These are phyloP conservation scores for Sorex fumeus DNA, from an alignment of 2,113 vertebrate genomes.

Conservation along the genomic window DNA sequence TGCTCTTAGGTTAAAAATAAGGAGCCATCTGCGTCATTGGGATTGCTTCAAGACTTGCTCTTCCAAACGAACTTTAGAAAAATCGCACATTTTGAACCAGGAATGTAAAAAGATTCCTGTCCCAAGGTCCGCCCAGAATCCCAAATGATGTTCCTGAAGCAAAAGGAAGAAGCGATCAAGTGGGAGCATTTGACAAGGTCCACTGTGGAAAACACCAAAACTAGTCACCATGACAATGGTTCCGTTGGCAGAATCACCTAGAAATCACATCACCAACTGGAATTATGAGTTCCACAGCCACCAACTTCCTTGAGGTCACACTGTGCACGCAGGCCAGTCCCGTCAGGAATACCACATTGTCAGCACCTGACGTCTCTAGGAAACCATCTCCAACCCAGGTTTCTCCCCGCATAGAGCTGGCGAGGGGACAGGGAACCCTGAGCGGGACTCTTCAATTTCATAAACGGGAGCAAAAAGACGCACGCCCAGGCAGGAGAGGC, in stretches of 20 bases:
- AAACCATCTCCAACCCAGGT: too few relatives aligned
- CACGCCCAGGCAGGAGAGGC: too few relatives aligned
- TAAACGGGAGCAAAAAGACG: too few relatives aligned
- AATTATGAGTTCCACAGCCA: slow-evolving; percentile 30
- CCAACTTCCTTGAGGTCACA: slow-evolving; percentile 50
- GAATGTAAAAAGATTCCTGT: slow-evolving; percentile 51
- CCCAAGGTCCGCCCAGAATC: background rate
- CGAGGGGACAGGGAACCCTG: too few relatives aligned
- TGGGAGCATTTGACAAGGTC: background rate
- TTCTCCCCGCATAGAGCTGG: too few relatives aligned
- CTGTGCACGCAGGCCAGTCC: too few relatives aligned
- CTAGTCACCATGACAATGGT: background rate
- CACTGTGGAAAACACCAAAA: slow-evolving; percentile 2
- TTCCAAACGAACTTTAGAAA: slow-evolving; percentile 54
- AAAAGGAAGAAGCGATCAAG: slow-evolving; percentile 4
- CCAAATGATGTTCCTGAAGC: background rate
- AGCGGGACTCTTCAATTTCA: too few relatives aligned
- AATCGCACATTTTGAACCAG: background rate
- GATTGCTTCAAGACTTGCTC: slow-evolving; percentile 55
- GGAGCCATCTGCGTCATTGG: slow-evolving; percentile 59
- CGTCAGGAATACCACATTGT: too few relatives aligned
- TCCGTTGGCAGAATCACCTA: slow-evolving; percentile 44
- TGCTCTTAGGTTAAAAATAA: slow-evolving; percentile 77
- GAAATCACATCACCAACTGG: slow-evolving; percentile 42
- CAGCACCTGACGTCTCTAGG: too few relatives aligned